Conservation (phyloP, 1,140 invertebrate genomes). For the Eumeta japonica region DNA sequence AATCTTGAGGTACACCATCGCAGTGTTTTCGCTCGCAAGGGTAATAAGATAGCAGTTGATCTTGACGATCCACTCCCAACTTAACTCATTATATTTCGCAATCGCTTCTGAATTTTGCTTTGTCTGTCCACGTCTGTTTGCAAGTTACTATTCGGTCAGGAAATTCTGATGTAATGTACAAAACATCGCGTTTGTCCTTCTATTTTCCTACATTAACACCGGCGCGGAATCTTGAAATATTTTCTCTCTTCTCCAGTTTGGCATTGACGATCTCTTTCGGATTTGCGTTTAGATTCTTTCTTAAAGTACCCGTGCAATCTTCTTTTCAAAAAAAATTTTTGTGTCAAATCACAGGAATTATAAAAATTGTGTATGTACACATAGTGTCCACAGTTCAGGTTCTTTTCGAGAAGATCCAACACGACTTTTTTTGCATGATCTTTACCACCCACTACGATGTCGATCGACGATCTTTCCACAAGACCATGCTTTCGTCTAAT, state of each 20-base stretch:
- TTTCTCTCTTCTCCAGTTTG: conserved; percentile 26
- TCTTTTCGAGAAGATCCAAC: conserved; percentile 19
- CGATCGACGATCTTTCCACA: conserved; percentile 27
- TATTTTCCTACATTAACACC: conserved; percentile 24
- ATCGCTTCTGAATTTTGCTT: conserved; percentile 7
- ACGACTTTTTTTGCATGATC: too few species aligned
- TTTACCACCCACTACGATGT: too few species aligned
- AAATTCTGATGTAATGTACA: conserved; percentile 18
- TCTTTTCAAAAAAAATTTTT: conserved; percentile 7
- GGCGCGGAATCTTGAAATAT: conserved; percentile 15
- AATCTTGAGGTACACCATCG: conserved; percentile 5
- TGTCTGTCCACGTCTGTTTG: conserved; percentile 5
- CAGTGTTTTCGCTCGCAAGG: conserved; percentile 6
- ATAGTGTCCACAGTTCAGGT: conserved; percentile 23
- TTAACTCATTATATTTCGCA: conserved; percentile 11
- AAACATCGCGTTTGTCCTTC: conserved; percentile 20
- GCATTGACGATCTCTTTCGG: conserved; percentile 18
- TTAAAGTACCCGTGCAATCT: conserved; percentile 27
- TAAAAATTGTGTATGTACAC: conserved; percentile 39
- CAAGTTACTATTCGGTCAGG: conserved; percentile 10
- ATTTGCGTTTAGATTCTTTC: conserved; percentile 20
- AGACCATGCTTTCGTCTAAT: conserved; percentile 35
- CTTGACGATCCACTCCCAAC: conserved; percentile 10
- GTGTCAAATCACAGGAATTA: conserved; percentile 15
- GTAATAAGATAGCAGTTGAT: conserved; percentile 7